Conservation (phyloP, 2,797 vertebrate genomes). For the Chromis chromis region DNA sequence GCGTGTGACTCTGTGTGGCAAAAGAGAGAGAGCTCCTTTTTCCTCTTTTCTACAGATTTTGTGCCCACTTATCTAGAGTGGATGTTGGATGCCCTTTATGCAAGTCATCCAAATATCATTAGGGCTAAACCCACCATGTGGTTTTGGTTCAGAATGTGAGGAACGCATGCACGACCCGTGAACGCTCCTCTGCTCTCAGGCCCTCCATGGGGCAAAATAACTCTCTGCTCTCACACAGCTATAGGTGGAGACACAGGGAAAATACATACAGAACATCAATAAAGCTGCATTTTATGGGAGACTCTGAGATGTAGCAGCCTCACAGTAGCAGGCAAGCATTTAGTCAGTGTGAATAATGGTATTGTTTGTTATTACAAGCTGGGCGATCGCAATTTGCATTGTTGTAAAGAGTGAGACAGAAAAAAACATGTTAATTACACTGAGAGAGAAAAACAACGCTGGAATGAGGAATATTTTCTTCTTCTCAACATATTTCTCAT, state of each 20-base stretch:
- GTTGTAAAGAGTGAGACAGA: background rate
- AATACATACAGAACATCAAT: constrained; percentile 52
- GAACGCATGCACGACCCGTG: constrained; percentile 64
- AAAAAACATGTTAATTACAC: constrained; percentile 17
- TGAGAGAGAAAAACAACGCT: constrained; percentile 2
- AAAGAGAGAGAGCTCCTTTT: constrained; percentile 41
- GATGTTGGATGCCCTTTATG: constrained; percentile 72
- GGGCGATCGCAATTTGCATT: background rate
- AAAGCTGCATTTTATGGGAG: constrained; percentile 39
- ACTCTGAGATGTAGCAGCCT: constrained; percentile 13
- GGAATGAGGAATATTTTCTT: constrained; percentile 12
- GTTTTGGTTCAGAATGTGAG: constrained; percentile 74
- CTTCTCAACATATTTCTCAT: background rate
- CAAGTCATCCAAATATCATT: constrained; percentile 82
- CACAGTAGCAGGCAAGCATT: constrained; percentile 2
- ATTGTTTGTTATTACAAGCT: constrained; percentile 17
- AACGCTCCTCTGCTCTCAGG: constrained; percentile 65
- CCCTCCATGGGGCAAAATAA: constrained; percentile 65
- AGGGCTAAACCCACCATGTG: constrained; percentile 74
- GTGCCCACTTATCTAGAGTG: constrained; percentile 64
- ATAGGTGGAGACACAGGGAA: constrained; percentile 53
- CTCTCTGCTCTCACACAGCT: constrained; percentile 49
- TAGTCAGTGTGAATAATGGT: background rate
- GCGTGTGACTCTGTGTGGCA: constrained; percentile 15
- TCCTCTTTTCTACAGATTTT: constrained; percentile 52